Evolutionary conservation across 2,888 invertebrate genomes (phyloP), one percentile per base, ranked within the genome.

Genomic region (Argyra leucocephala): DNA sequence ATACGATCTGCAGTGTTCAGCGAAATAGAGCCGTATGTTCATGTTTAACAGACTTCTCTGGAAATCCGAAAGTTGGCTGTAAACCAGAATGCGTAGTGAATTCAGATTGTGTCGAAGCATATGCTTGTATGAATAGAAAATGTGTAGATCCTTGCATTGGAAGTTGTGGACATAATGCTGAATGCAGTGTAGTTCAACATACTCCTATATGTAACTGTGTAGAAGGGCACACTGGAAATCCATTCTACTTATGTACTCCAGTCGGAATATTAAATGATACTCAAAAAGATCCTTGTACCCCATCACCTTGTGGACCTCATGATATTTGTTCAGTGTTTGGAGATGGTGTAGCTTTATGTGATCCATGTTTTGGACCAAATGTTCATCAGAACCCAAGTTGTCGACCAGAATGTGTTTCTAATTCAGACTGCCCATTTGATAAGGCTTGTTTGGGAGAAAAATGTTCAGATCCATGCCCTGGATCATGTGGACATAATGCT

Each of bases 61-160:
- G 93, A 12, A 88, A 93, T 81, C 92, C 93, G 3, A 85, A 85
- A 69, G 80, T 83, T 64, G 90, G 89, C 71, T 93, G 87, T 75
- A 84, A 84, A 74, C 88, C 90, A 24, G 91, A 92, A 80, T 91
- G 92, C 77, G 82, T 86, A n/a, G 84, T 89, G 72, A 91, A 92
- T 77, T 88, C 91, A 0, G 92, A 93, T 72, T 93, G 93, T 77
- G 82, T 86, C 15, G 79, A 84, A 4, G 84, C 87, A 70, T 85
- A 88, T 76, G 86, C 90, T 21, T 93, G 93, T 75, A 80, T 90
- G 18, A 86, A 90, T 73, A 83, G 85, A 72, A 86, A 88, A 73
- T 91, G 92, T 74, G 78, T 83, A 66, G 87, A 90, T 79, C 89
- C 91, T 23, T 93, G 92, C 74, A 80, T 84, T 48, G 85, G 84